A percentile compares a stretch with the other conserved stretches of the same genome.
phyloP scores from a whole-genome alignment of 2,113 vertebrate species.

The Menidia beryllina region DNA sequence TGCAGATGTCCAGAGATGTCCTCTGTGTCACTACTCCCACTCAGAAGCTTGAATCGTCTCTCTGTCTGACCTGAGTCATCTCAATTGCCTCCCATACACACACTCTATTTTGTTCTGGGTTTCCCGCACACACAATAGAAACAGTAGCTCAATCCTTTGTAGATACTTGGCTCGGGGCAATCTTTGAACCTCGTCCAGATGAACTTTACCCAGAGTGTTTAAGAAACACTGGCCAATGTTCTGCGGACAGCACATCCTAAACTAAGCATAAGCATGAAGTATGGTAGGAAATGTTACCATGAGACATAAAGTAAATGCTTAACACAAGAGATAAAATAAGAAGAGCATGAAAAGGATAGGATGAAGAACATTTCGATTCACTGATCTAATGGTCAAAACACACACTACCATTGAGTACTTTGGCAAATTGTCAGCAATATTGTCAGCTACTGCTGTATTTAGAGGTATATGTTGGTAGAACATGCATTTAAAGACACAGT shows the following conservation, averaged over 20 bases:
- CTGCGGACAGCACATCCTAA: slow-evolving; percentile 5
- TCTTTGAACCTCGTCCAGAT: slow-evolving; percentile 45
- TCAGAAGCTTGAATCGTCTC: slow-evolving; percentile 63
- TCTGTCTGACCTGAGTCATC: slow-evolving; percentile 63
- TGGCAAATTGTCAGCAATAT: slow-evolving; percentile 73
- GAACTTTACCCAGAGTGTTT: slow-evolving; percentile 36
- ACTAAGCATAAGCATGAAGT: not conserved
- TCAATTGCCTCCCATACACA: slow-evolving; percentile 29
- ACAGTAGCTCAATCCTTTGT: slow-evolving; percentile 43
- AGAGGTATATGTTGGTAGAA: too few relatives aligned
- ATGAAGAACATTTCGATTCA: slow-evolving; percentile 61
- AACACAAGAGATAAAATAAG: slow-evolving; percentile 29
- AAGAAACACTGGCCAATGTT: slow-evolving; percentile 26
- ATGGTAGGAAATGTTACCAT: slow-evolving; percentile 19
- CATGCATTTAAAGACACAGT: too few relatives aligned
- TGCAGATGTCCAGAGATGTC: slow-evolving; percentile 77
- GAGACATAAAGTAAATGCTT: slow-evolving; percentile 4
- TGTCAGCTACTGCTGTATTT: too few relatives aligned
- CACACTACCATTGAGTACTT: slow-evolving; percentile 76
- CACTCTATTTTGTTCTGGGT: not conserved
- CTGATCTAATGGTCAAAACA: slow-evolving; percentile 63
- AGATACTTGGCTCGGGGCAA: slow-evolving; percentile 27
- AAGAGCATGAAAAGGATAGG: slow-evolving; percentile 21
- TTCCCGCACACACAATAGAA: slow-evolving; percentile 7
- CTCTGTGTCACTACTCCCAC: slow-evolving; percentile 61